Evolutionary conservation across 2,113 vertebrate genomes (phyloP).

Genomic region (Hippocampus comes): DNA sequence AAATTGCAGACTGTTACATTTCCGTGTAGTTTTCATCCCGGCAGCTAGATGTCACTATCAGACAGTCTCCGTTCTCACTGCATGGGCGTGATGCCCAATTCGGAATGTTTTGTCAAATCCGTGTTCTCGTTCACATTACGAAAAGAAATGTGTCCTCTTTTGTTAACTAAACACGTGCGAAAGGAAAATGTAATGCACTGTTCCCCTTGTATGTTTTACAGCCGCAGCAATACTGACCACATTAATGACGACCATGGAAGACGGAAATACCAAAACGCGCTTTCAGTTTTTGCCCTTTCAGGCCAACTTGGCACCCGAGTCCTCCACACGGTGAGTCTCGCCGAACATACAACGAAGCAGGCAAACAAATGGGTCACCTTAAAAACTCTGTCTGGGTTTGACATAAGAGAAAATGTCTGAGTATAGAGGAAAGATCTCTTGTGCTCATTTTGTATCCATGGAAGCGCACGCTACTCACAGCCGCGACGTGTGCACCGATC

Average conservation of each 20-base stretch:
- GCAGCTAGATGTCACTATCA: too few species aligned
- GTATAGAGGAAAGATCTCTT: conserved; percentile 1
- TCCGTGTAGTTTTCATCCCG: too few species aligned
- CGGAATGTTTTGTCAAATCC: too few species aligned
- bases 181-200: not conserved
- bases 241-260: not conserved
- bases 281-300: too few species aligned
- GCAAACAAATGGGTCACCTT: not conserved
- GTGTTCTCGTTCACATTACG: too few species aligned
- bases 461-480: conserved; percentile 17
- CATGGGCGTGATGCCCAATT: too few species aligned
- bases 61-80: too few species aligned
- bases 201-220: not conserved
- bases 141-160: not conserved
- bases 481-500: conserved; percentile 36
- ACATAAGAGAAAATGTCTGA: not conserved
- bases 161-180: not conserved
- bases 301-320: not conserved
- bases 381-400: not conserved
- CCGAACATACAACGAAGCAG: not conserved
- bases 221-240: not conserved
- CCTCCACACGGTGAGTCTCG: not conserved
- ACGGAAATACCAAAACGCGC: not conserved
- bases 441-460: conserved; percentile 39
- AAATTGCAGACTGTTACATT: too few species aligned